A percentile compares a stretch with the other conserved stretches of the same genome.
phyloP scores from a whole-genome alignment of 2,888 invertebrate genomes.

The Acheta domesticus region DNA sequence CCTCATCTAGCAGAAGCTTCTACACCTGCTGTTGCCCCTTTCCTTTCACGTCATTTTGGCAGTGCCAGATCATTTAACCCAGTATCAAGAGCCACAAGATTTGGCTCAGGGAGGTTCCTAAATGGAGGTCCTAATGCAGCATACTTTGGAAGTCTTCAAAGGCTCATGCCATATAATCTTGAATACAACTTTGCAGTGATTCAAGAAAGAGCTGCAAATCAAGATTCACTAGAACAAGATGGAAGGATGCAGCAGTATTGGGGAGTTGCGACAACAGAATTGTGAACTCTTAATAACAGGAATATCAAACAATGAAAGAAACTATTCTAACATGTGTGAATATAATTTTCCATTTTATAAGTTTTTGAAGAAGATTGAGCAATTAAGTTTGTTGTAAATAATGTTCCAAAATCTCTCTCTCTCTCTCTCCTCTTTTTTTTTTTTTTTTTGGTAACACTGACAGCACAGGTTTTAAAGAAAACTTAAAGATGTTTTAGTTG shows the following conservation, averaged over 20 bases:
- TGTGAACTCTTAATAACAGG: conserved; percentile 50
- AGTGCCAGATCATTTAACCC: conserved; percentile 77
- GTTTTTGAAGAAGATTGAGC: too few relatives aligned
- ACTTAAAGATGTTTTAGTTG: too few relatives aligned
- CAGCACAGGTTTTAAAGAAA: too few relatives aligned
- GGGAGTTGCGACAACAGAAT: conserved; percentile 84
- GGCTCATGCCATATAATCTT: conserved; percentile 78
- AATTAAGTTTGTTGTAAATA: too few relatives aligned
- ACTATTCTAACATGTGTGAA: too few relatives aligned
- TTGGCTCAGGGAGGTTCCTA: conserved; percentile 56
- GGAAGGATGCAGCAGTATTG: conserved; percentile 85
- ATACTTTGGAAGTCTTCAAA: conserved; percentile 79
- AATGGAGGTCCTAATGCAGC: conserved; percentile 79
- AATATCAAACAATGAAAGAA: too few relatives aligned
- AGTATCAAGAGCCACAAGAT: conserved; percentile 40
- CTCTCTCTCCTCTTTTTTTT: too few relatives aligned
- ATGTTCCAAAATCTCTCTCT: too few relatives aligned
- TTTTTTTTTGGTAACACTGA: too few relatives aligned
- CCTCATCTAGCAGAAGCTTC: conserved; percentile 58
- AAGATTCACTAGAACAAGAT: conserved; percentile 76
- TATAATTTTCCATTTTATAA: too few relatives aligned
- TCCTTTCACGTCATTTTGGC: conserved; percentile 72
- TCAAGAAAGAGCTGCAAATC: conserved; percentile 65
- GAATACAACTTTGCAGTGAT: conserved; percentile 82
- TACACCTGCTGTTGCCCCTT: conserved; percentile 47